Evolutionary conservation across 2,888 invertebrate genomes (phyloP).

Genomic region (Napeogenes sylphis): DNA sequence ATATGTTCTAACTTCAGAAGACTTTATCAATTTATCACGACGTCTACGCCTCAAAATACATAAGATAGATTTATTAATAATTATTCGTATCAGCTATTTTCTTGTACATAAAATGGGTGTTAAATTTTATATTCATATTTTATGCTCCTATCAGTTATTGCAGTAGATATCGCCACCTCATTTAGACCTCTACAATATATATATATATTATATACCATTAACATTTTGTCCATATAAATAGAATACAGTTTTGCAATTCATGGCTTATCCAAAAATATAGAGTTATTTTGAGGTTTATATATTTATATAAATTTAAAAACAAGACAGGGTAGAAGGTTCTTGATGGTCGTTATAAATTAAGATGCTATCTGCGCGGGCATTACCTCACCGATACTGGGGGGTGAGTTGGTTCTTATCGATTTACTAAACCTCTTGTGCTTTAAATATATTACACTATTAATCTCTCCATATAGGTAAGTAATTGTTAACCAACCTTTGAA

Average conservation of each 20-base stretch:
- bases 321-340: conserved; percentile 36
- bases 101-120: not conserved
- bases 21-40: conserved; percentile 73
- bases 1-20: conserved; percentile 63
- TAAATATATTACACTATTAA: conserved; percentile 14
- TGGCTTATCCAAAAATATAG: not conserved
- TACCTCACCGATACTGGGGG: conserved; percentile 61
- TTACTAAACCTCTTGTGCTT: conserved; percentile 22
- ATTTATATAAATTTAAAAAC: conserved; percentile 14
- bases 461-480: conserved; percentile 16
- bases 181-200: no score
- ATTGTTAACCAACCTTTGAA: conserved; percentile 6
- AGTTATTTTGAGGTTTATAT: not conserved
- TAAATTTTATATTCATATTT: no score
- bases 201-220: no score
- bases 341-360: conserved; percentile 72
- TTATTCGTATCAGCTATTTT: conserved; percentile 22
- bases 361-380: conserved; percentile 71
- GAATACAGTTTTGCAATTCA: no score
- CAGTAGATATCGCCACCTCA: no score
- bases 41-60: conserved; percentile 64
- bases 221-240: no score
- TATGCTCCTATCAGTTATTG: no score
- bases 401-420: conserved; percentile 51
- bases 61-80: conserved; percentile 70